These are phyloP conservation scores for Nephrotoma flavescens DNA, from an alignment of 2,888 invertebrate genomes.

Conservation along the genomic window DNA sequence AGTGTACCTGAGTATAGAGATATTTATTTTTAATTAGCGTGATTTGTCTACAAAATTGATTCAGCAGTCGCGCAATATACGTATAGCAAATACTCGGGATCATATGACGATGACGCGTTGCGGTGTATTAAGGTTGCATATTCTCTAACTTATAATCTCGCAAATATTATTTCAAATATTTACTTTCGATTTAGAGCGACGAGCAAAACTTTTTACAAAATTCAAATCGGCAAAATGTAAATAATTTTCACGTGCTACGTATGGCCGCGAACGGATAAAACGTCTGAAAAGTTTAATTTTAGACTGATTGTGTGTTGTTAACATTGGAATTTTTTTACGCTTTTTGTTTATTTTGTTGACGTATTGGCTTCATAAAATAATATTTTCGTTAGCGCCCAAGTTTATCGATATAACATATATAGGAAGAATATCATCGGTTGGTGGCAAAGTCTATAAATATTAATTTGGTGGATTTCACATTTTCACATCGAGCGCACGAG, in stretches of 20 bases:
- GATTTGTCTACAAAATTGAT: neutral
- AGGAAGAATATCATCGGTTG: neutral
- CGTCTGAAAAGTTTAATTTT: neutral
- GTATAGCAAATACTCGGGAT: neutral
- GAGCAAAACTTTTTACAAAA: neutral
- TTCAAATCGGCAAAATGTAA: neutral
- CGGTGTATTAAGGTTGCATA: neutral
- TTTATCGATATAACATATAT: neutral
- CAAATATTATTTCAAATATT: neutral
- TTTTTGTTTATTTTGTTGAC: neutral
- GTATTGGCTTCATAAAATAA: neutral
- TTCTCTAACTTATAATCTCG: neutral
- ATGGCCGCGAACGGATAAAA: neutral
- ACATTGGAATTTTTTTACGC: neutral
- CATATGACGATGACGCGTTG: neutral
- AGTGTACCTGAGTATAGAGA: neutral
- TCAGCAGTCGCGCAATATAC: neutral
- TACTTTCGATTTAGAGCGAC: neutral
- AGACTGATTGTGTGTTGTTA: neutral
- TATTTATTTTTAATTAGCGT: neutral
- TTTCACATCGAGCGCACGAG: too few species aligned
- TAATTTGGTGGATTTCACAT: neutral
- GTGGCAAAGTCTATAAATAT: neutral
- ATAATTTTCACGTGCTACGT: neutral
- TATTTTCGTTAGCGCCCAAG: neutral